A percentile compares a stretch with the other conserved stretches of the same genome.
Conservation (phyloP, 2,888 invertebrate species). For the Drosophila koepferae region DNA sequence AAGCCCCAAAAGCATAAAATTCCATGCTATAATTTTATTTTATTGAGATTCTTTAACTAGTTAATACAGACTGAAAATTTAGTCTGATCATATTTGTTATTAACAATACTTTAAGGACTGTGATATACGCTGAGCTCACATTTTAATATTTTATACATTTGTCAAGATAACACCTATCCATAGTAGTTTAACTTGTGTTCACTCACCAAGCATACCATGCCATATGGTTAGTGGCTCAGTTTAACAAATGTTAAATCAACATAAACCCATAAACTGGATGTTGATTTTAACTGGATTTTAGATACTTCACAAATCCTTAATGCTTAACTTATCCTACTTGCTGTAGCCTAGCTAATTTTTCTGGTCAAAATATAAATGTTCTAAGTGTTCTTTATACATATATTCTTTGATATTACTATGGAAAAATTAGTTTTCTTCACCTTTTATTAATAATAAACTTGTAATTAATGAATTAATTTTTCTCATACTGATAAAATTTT, state of each 20-base stretch:
- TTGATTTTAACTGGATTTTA: neutral
- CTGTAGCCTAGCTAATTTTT: no score
- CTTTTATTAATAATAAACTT: no score
- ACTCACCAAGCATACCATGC: no score
- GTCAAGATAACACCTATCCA: neutral
- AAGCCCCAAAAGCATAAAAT: neutral
- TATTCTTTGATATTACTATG: no score
- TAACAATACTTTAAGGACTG: neutral
- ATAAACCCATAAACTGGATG: neutral
- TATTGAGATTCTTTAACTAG: neutral
- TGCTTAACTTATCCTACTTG: no score
- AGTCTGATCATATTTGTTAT: neutral
- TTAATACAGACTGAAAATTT: neutral
- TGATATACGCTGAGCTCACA: neutral
- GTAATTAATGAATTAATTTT: no score
- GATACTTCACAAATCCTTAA: neutral
- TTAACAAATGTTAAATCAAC: slow-evolving; percentile 3
- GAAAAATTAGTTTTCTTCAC: no score
- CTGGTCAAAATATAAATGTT: no score
- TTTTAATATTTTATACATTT: neutral
- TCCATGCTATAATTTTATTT: neutral
- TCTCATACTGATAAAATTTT: no score
- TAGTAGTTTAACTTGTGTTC: neutral
- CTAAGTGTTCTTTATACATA: no score
- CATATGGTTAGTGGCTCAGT: no score